These are phyloP conservation scores for Lepidocyrtinus sp. DNA, from an alignment of 2,888 invertebrate genomes.

Conservation along the genomic window DNA sequence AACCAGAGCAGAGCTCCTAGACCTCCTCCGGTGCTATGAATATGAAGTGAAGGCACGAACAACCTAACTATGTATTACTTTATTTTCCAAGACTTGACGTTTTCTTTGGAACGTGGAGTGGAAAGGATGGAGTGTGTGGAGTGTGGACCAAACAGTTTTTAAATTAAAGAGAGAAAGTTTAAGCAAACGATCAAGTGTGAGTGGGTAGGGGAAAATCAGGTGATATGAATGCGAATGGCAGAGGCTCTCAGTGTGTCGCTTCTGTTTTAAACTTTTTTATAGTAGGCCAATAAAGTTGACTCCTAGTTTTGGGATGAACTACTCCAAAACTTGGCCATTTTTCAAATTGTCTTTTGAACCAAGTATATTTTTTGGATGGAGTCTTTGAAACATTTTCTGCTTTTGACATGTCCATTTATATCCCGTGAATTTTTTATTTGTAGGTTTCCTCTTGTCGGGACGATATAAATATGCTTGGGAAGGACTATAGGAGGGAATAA, in stretches of 20 bases:
- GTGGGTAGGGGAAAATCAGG: not conserved
- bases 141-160: too few species aligned
- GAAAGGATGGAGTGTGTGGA: too few species aligned
- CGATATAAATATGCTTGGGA: not conserved
- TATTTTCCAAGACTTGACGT: too few species aligned
- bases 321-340: slow-evolving; percentile 51
- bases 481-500: not conserved
- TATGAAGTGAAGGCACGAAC: too few species aligned
- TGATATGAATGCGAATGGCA: not conserved
- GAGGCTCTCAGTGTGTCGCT: not conserved
- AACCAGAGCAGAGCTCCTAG: too few species aligned
- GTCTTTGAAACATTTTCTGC: slow-evolving; percentile 1
- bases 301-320: slow-evolving; percentile 15
- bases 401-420: slow-evolving; percentile 34
- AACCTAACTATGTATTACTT: too few species aligned
- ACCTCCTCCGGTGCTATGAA: too few species aligned
- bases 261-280: not conserved
- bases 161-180: not conserved
- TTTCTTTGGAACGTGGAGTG: too few species aligned
- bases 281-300: slow-evolving; percentile 31
- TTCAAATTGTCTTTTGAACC: slow-evolving; percentile 33
- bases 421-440: not conserved
- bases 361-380: not conserved
- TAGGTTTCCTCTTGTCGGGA: not conserved
- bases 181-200: not conserved